Base-by-base conservation (phyloP, 2,888 invertebrate species). In the Cheilosia impressa region DNA sequence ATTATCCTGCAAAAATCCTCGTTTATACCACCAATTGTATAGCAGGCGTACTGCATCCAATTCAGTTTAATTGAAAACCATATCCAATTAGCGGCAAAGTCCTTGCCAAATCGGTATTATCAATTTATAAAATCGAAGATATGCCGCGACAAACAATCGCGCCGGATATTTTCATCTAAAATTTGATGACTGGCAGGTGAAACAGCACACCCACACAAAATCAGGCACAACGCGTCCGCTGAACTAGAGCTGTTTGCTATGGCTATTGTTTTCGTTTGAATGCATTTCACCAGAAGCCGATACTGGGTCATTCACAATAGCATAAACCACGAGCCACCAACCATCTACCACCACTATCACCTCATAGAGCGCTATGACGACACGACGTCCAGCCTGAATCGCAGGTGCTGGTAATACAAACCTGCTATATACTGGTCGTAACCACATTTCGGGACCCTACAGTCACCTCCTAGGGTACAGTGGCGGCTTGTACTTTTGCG, bases 361-460 rank as follows among this genome's bases (percentile, higher is more conserved):
- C 50, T 41, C 34, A 17, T n/a, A 63, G 50, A 52, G 53, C 13
- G 41, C 13, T 2, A 38, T 41, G 50, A 34, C 66, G 53, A 55
- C 45, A 43, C 47, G 22, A 17, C 15, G 15, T 60, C 45, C 13
- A 13, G 38, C 38, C 38, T 38, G 55, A 69, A 57, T 69, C 52
- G 50, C 75, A 81, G 75, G 73, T 73, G 80, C 62, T 71, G 15
- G 22, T 55, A 63, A 78, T 57, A 43, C n/a, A 52, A 31, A 57
- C 41, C 43, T 50, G 13, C 9, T 22, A 7, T 34, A 7, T 34
- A 34, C 34, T 10, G 4, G 22, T 41, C 13, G 9, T 15, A 41
- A 60, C 72, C 72, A 22, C 62, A 72, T 62, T 72, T 62, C 1
- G 17, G 45, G 4, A 52, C 34, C 10, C 38, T 27, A 27, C 38